These are phyloP conservation scores for Cardiocondyla obscurior DNA, from an alignment of 1,140 invertebrate genomes.

Conservation along the genomic window DNA sequence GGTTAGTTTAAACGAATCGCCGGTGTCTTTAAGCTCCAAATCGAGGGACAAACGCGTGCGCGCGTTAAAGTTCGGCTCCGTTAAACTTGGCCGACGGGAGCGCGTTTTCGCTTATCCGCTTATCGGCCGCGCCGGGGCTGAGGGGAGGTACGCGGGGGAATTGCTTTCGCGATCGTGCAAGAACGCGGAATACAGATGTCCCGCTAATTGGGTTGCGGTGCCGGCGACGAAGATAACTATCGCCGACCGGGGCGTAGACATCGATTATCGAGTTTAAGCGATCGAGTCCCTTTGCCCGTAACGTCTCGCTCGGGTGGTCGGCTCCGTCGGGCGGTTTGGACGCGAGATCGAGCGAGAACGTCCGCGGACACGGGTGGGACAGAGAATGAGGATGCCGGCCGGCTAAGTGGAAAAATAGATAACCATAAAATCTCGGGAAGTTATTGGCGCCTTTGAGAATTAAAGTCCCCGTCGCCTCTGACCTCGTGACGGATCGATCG, in stretches of 20 bases:
- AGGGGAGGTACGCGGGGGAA: neutral
- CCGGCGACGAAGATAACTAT: slow-evolving; percentile 50
- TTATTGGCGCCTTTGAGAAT: slow-evolving; percentile 33
- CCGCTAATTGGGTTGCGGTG: slow-evolving; percentile 55
- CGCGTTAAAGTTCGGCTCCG: slow-evolving; percentile 52
- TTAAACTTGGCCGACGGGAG: slow-evolving; percentile 40
- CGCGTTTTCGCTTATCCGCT: neutral
- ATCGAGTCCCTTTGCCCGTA: slow-evolving; percentile 15
- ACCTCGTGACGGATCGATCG: slow-evolving; percentile 23
- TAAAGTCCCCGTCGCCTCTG: slow-evolving; percentile 2
- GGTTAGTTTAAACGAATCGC: slow-evolving; percentile 57
- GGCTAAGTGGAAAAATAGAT: neutral
- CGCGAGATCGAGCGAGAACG: slow-evolving; percentile 20
- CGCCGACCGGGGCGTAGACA: slow-evolving; percentile 1
- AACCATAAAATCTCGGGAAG: slow-evolving; percentile 30
- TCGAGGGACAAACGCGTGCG: neutral
- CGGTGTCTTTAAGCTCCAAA: slow-evolving; percentile 49
- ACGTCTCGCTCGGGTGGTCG: neutral
- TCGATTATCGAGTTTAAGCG: slow-evolving; percentile 48
- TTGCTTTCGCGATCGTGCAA: slow-evolving; percentile 43
- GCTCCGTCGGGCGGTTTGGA: slow-evolving; percentile 13
- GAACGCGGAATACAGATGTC: slow-evolving; percentile 58
- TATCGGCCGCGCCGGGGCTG: no score
- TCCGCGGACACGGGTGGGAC: no score
- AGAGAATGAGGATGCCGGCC: neutral